A percentile compares a stretch with the other conserved stretches of the same genome.
Evolutionary conservation across 2,113 vertebrate species (phyloP).

Genomic region (Chunga burmeisteri): DNA sequence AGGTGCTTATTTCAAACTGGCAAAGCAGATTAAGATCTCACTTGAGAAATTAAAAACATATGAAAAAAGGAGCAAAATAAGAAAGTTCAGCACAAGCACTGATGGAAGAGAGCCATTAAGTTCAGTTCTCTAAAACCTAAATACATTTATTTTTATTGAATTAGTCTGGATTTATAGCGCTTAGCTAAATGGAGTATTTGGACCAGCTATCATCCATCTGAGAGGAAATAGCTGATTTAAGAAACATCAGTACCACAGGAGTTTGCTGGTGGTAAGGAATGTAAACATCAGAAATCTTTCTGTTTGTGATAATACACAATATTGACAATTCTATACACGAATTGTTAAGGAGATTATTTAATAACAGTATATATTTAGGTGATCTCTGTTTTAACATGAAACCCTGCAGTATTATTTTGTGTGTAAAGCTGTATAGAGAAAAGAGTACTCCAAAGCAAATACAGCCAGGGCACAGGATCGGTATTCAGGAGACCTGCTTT

Average conservation of each 20-base stretch:
- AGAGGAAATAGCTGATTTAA: neutral
- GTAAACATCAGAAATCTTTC: neutral
- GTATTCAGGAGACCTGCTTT: neutral
- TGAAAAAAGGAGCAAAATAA: neutral
- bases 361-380: neutral
- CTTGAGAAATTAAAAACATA: neutral
- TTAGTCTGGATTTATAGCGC: neutral
- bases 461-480: neutral
- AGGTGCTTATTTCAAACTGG: neutral
- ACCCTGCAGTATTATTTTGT: neutral
- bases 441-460: neutral
- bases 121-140: neutral
- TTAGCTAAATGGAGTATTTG: neutral
- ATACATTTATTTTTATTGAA: neutral
- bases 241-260: neutral
- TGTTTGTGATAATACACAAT: neutral
- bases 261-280: neutral
- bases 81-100: neutral
- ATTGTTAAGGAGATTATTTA: neutral
- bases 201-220: neutral
- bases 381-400: neutral
- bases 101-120: neutral
- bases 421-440: neutral
- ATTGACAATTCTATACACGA: neutral
- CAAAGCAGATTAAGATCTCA: neutral